These are phyloP conservation scores for Perca schrenkii DNA, from an alignment of 2,113 vertebrate genomes.

Conservation along the genomic window DNA sequence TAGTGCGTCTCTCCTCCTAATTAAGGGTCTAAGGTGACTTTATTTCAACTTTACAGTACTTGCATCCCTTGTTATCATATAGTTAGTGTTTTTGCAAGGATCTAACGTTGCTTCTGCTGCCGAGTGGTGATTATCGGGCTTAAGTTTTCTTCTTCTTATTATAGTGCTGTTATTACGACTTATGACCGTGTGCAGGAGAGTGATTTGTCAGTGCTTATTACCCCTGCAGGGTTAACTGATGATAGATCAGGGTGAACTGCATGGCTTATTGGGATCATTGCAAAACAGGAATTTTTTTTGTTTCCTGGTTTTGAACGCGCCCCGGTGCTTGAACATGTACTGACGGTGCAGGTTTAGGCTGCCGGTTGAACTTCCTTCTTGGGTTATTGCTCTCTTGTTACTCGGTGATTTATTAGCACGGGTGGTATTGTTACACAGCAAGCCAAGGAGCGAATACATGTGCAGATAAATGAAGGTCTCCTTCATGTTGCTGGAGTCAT, in stretches of 20 bases:
- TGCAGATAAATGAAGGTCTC: not conserved
- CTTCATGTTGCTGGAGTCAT: not conserved
- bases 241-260: not conserved
- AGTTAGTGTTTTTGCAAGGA: no score
- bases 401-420: not conserved
- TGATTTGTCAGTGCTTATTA: not conserved
- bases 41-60: not conserved
- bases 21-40: not conserved
- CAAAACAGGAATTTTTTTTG: not conserved
- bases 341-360: not conserved
- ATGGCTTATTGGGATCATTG: not conserved
- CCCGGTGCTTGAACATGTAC: conserved; percentile 10
- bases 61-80: not conserved
- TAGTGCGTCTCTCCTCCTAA: not conserved
- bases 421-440: not conserved
- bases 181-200: not conserved
- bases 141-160: not conserved
- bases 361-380: not conserved
- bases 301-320: conserved; percentile 34
- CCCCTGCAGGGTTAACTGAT: not conserved
- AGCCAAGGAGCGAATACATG: not conserved
- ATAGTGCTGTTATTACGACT: not conserved
- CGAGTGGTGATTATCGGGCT: not conserved
- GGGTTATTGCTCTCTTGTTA: not conserved
- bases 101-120: not conserved